Percentiles rank a stretch among this genome's conserved stretches.
These are phyloP conservation scores for Gavialis gangeticus DNA, from an alignment of 2,113 vertebrate genomes.

Conservation along the genomic window DNA sequence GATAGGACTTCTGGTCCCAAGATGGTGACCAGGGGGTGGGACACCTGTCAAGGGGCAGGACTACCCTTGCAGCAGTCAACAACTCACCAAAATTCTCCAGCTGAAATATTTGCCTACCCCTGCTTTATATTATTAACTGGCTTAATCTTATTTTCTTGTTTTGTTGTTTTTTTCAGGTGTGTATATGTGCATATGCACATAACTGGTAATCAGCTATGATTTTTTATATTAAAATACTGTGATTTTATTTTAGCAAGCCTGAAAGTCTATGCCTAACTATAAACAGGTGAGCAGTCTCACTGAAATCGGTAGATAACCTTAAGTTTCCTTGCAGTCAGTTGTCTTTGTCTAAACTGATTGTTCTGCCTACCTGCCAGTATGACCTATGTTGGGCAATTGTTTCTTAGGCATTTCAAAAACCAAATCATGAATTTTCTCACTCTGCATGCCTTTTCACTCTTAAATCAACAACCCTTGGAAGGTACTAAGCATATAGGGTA, in stretches of 20 bases:
- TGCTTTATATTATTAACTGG: neutral
- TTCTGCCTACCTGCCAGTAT: neutral
- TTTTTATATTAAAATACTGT: neutral
- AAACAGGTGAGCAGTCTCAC: neutral
- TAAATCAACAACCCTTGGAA: neutral
- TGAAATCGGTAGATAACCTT: neutral
- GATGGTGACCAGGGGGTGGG: too few species aligned
- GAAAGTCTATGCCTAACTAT: neutral
- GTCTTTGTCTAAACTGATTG: neutral
- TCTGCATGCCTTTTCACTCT: neutral
- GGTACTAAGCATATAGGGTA: slow-evolving; percentile 53
- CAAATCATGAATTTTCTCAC: neutral
- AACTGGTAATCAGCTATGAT: neutral
- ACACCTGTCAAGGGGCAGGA: too few species aligned
- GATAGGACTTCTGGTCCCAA: too few species aligned
- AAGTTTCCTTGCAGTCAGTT: neutral
- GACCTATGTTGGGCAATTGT: neutral
- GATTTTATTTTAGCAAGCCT: neutral
- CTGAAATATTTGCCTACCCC: too few species aligned
- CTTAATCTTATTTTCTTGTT: neutral
- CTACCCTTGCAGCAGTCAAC: too few species aligned
- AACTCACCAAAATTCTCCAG: too few species aligned
- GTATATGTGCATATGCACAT: neutral
- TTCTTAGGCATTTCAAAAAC: neutral
- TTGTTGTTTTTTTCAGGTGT: neutral